Conservation (phyloP, 2,113 vertebrate genomes). For the Nesogale talazaci region DNA sequence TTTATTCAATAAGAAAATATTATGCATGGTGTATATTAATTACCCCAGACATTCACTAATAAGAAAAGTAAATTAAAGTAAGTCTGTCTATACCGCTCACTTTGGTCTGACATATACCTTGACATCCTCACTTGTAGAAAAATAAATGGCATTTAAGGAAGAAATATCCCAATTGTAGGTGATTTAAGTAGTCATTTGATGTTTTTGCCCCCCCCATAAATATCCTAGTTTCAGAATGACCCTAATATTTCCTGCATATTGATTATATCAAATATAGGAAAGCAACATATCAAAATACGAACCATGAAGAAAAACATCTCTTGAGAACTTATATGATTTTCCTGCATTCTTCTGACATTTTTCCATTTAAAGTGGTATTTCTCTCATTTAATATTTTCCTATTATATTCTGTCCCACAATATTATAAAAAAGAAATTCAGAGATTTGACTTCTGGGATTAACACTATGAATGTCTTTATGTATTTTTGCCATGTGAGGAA, state of each 20-base stretch:
- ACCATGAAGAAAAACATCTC: neutral
- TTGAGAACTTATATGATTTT: neutral
- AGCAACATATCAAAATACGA: conserved; percentile 39
- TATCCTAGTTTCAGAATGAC: neutral
- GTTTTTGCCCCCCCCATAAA: neutral
- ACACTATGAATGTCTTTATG: neutral
- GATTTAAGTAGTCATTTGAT: conserved; percentile 31
- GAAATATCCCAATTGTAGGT: neutral
- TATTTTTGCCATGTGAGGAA: neutral
- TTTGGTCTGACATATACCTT: neutral
- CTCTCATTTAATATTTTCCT: conserved; percentile 29
- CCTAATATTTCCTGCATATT: neutral
- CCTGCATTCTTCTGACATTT: neutral
- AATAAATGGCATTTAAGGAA: neutral
- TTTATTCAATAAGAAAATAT: conserved; percentile 24
- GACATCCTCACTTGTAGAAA: neutral
- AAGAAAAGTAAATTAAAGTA: neutral
- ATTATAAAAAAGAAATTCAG: neutral
- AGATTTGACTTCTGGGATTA: conserved; percentile 15
- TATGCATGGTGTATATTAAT: conserved; percentile 22
- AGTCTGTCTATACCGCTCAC: neutral
- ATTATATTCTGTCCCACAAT: neutral
- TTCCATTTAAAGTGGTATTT: neutral
- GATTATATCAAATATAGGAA: conserved; percentile 33
- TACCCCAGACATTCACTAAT: neutral